These are phyloP conservation scores for Zeuzera pyrina DNA, from an alignment of 2,888 invertebrate genomes.

Conservation along the genomic window DNA sequence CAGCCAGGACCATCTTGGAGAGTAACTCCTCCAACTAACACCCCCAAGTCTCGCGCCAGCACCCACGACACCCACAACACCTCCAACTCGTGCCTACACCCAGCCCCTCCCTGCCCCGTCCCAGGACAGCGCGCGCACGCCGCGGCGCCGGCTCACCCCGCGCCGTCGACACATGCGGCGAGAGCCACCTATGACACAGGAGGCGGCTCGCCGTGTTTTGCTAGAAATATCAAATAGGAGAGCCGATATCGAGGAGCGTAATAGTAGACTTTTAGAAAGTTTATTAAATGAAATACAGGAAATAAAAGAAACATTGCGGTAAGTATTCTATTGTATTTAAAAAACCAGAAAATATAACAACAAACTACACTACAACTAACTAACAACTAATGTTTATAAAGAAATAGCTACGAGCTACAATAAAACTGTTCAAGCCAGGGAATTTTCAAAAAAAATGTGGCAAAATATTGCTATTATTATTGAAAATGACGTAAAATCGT, in stretches of 20 bases:
- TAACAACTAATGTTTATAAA: too few relatives aligned
- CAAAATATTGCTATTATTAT: too few relatives aligned
- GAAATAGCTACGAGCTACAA: too few relatives aligned
- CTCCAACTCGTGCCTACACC: neutral
- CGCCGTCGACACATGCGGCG: neutral
- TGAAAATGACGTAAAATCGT: too few relatives aligned
- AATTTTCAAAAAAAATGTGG: too few relatives aligned
- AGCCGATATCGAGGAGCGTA: neutral
- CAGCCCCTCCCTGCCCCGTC: neutral
- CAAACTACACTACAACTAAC: too few relatives aligned
- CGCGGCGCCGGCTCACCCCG: neutral
- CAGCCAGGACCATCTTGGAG: neutral
- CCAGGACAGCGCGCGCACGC: neutral
- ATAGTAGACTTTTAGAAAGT: neutral
- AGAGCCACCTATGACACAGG: neutral
- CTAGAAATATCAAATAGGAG: neutral
- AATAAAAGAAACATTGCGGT: too few relatives aligned
- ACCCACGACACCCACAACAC: too few relatives aligned
- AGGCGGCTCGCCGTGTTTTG: neutral
- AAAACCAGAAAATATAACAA: too few relatives aligned
- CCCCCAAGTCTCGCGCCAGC: neutral
- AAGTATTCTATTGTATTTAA: too few relatives aligned
- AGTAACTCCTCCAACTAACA: neutral
- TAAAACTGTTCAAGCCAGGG: too few relatives aligned
- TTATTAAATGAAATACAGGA: neutral